phyloP scores from a whole-genome alignment of 2,888 invertebrate species.

The Crematogaster levior region DNA sequence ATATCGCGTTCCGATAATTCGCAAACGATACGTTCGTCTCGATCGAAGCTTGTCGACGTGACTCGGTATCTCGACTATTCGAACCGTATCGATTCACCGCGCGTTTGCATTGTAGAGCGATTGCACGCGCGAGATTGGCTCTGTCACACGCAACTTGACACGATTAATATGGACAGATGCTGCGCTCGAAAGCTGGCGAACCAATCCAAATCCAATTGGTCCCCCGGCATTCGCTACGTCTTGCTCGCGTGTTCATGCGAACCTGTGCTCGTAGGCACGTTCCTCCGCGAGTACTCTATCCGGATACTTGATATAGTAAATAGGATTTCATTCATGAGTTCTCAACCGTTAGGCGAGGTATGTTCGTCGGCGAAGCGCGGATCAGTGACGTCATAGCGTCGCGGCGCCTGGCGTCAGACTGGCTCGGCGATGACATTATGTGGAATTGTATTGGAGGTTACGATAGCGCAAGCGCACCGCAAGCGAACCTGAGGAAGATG shows the following conservation, averaged over 20 bases:
- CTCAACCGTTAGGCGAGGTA: conserved; percentile 65
- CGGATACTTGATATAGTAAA: conserved; percentile 48
- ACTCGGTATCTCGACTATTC: neutral
- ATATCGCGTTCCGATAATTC: conserved; percentile 4
- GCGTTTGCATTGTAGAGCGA: conserved; percentile 7
- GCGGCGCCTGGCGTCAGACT: conserved; percentile 85
- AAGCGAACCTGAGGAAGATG: conserved; percentile 46
- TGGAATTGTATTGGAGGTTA: conserved; percentile 59
- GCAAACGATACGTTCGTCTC: neutral
- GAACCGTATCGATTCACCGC: neutral
- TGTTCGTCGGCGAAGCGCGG: conserved; percentile 72
- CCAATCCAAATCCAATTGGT: conserved; percentile 4
- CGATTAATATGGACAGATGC: conserved; percentile 12
- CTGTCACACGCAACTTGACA: conserved; percentile 30
- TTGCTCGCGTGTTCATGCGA: neutral
- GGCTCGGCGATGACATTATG: conserved; percentile 74
- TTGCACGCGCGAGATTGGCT: conserved; percentile 24
- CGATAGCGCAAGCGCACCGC: conserved; percentile 68
- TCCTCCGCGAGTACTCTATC: conserved; percentile 23
- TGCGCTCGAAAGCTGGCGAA: conserved; percentile 21
- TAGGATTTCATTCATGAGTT: conserved; percentile 77
- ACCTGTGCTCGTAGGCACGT: conserved; percentile 26
- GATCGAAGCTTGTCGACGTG: conserved; percentile 20
- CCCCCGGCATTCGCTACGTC: neutral
- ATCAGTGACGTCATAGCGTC: conserved; percentile 83